phyloP scores from a whole-genome alignment of 2,113 vertebrate species.

The Limanda limanda region DNA sequence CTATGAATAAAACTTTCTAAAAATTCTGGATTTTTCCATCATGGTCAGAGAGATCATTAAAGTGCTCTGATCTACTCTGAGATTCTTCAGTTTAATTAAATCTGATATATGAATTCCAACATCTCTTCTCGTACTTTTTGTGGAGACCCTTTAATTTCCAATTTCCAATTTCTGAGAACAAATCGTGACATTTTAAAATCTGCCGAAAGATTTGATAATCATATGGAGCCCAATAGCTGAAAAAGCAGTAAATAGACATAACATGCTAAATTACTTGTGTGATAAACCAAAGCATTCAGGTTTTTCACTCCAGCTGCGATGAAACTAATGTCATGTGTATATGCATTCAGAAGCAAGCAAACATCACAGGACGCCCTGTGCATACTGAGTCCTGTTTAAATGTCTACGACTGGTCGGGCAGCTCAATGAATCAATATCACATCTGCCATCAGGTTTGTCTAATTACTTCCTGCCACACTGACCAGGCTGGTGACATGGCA shows the following conservation, averaged over 20 bases:
- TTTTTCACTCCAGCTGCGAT: too few species aligned
- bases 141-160: too few species aligned
- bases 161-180: neutral
- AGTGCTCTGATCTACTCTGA: too few species aligned
- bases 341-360: neutral
- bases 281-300: too few species aligned
- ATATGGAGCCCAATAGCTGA: neutral
- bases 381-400: slow-evolving; percentile 18
- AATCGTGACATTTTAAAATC: too few species aligned
- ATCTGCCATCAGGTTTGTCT: neutral
- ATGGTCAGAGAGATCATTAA: too few species aligned
- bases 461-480: slow-evolving; percentile 6
- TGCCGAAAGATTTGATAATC: too few species aligned
- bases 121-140: neutral
- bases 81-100: neutral
- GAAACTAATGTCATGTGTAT: neutral
- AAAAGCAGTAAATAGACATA: neutral
- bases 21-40: too few species aligned
- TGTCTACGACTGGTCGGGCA: neutral
- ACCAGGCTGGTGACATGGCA: neutral
- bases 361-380: neutral
- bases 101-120: neutral
- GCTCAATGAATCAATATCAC: slow-evolving; percentile 10
- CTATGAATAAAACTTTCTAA: too few species aligned
- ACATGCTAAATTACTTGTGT: neutral